Evolutionary conservation across 2,797 vertebrate species (phyloP), one percentile per base, ranked within the genome.

Genomic region (Epinephelus malabaricus): DNA sequence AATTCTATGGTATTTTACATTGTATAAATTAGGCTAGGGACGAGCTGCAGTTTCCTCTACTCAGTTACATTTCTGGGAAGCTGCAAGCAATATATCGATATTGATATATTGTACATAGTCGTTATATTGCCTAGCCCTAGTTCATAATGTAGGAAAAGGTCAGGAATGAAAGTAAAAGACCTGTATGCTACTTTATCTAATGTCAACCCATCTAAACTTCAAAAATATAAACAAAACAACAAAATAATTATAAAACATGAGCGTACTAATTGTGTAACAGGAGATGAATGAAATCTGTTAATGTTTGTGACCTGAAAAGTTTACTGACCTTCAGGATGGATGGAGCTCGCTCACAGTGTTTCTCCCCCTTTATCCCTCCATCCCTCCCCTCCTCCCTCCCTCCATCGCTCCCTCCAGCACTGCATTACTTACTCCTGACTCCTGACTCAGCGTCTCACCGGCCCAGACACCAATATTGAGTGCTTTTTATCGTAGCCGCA

Each of bases 401-500:
- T 58, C 79, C 89, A 84, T 78, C 88, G 68, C 23, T 68, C 79
- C 78, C 70, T 76, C 73, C 73, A 83, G 81, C 84, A 78, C 85
- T 80, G 75, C 85, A 89, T 94, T 91, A 93, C 88, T 94, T 90
- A 92, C 91, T 90, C 86, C 90, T 91, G 92, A 67, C 88, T 94
- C 91, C 95, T 94, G 93, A 83, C 91, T 93, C 90, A 93, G 95
- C 86, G 93, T 93, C 95, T 94, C 94, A 40, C 63, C 66, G 74
- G 91, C 90, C 75, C 91, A 92, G 94, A 87, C 77, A 56, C 88
- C 90, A 85, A 89, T 93, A 90, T 89, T 74, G 91, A 96, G 88
- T 92, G 88, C 90, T 86, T 94, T 91, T 94, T 89, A 94, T 93
- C 91, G 90, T 81, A 93, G 93, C 95, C 87, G 91, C 95, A 93